Evolutionary conservation across 2,797 vertebrate species (phyloP).

Genomic region (Discoglossus pictus): DNA sequence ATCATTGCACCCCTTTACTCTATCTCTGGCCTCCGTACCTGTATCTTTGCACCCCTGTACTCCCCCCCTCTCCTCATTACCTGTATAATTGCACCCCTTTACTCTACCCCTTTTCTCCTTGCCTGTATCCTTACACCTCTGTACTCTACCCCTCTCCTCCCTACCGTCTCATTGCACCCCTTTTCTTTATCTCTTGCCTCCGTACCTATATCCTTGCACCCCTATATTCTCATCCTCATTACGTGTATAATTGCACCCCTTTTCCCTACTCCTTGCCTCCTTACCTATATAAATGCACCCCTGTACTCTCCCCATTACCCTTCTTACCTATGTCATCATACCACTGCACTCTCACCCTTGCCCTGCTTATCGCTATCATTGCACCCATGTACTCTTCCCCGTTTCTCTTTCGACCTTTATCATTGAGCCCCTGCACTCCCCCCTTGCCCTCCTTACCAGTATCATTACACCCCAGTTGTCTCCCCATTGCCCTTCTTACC

Average conservation of each 20-base stretch:
- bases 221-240: conserved; percentile 30
- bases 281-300: no score
- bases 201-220: no score
- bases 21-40: no score
- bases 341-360: no score
- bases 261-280: conserved; percentile 1
- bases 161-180: conserved; percentile 18
- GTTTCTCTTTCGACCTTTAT: no score
- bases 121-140: not conserved
- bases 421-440: no score
- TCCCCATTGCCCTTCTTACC: no score
- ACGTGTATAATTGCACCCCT: conserved; percentile 14
- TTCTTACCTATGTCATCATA: no score
- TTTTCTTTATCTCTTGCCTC: conserved; percentile 1
- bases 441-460: no score
- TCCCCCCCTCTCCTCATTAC: conserved; percentile 35
- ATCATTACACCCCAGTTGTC: no score
- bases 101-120: conserved; percentile 3
- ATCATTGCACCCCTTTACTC: conserved; percentile 12
- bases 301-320: conserved; percentile 32
- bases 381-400: no score
- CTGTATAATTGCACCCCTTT: conserved; percentile 12
- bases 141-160: conserved; percentile 37
- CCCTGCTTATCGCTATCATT: no score
- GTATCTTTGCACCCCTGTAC: conserved; percentile 10